A percentile compares a stretch with the other conserved stretches of the same genome.
phyloP scores from a whole-genome alignment of 1,140 invertebrate species.

The Rhagoletis zephyria region DNA sequence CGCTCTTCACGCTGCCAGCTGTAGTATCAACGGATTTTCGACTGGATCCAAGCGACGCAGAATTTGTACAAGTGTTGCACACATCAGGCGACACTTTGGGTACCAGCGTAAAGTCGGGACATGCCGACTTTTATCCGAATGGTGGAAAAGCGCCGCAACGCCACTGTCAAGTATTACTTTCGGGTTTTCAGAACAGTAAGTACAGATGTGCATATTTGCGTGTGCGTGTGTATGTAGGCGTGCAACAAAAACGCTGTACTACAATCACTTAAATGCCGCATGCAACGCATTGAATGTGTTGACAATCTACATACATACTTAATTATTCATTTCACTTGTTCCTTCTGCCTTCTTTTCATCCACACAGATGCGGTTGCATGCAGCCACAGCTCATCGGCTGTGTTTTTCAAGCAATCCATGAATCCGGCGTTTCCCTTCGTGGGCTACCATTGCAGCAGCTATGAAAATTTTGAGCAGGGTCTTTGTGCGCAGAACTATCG shows the following conservation, averaged over 20 bases:
- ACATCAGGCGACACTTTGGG: slow-evolving; percentile 87
- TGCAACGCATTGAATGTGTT: slow-evolving; percentile 33
- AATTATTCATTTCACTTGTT: slow-evolving; percentile 40
- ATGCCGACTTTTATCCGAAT: slow-evolving; percentile 92
- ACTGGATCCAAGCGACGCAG: slow-evolving; percentile 82
- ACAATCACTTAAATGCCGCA: neutral
- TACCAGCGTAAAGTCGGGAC: slow-evolving; percentile 81
- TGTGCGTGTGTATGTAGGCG: too few species aligned
- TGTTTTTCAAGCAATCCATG: slow-evolving; percentile 82
- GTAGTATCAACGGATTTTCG: slow-evolving; percentile 79
- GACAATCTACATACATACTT: neutral
- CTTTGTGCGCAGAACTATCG: slow-evolving; percentile 61
- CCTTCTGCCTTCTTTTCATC: neutral
- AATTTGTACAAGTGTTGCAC: slow-evolving; percentile 93
- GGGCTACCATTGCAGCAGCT: slow-evolving; percentile 77
- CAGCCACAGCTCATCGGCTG: slow-evolving; percentile 81
- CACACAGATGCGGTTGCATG: slow-evolving; percentile 78
- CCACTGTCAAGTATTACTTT: slow-evolving; percentile 77
- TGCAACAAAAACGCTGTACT: neutral
- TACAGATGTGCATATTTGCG: slow-evolving; percentile 72
- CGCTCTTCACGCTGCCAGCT: slow-evolving; percentile 79
- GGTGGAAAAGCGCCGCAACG: slow-evolving; percentile 84
- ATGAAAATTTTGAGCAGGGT: slow-evolving; percentile 76
- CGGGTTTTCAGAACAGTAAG: slow-evolving; percentile 20
- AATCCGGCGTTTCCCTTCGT: slow-evolving; percentile 75